Evolutionary conservation across 2,113 vertebrate species (phyloP).

Genomic region (Scomber scombrus): DNA sequence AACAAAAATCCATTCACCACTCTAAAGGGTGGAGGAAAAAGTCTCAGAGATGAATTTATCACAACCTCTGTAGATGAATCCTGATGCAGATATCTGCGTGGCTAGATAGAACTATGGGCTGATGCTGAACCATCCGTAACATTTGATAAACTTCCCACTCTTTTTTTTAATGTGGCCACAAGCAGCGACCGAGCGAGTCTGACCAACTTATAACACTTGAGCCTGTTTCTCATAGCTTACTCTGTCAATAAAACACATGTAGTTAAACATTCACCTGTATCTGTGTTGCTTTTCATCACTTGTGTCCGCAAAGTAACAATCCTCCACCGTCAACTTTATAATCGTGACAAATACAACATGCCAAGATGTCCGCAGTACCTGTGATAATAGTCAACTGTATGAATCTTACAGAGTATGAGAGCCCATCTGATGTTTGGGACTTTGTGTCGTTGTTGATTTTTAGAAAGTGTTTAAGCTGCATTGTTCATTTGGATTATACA

Average conservation of each 20-base stretch:
- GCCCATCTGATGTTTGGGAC: neutral
- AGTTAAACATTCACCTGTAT: neutral
- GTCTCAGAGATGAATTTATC: too few species aligned
- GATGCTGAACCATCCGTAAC: too few species aligned
- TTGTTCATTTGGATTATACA: too few species aligned
- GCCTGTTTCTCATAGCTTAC: conserved; percentile 9
- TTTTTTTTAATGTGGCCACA: neutral
- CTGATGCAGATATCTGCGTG: too few species aligned
- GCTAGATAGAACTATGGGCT: too few species aligned
- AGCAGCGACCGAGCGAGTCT: too few species aligned
- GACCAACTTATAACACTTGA: neutral
- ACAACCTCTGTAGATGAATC: too few species aligned
- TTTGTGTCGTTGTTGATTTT: too few species aligned
- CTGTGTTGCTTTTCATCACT: conserved; percentile 1
- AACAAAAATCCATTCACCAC: too few species aligned
- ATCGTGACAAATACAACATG: neutral
- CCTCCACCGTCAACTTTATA: neutral
- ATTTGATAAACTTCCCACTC: neutral
- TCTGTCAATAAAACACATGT: neutral
- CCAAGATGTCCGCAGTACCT: neutral
- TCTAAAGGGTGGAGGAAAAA: too few species aligned
- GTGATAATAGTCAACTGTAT: neutral
- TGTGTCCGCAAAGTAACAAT: neutral
- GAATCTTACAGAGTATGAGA: neutral
- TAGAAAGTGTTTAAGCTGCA: too few species aligned